Evolutionary conservation across 2,797 vertebrate genomes (phyloP).

Genomic region (Anguilla megastoma): DNA sequence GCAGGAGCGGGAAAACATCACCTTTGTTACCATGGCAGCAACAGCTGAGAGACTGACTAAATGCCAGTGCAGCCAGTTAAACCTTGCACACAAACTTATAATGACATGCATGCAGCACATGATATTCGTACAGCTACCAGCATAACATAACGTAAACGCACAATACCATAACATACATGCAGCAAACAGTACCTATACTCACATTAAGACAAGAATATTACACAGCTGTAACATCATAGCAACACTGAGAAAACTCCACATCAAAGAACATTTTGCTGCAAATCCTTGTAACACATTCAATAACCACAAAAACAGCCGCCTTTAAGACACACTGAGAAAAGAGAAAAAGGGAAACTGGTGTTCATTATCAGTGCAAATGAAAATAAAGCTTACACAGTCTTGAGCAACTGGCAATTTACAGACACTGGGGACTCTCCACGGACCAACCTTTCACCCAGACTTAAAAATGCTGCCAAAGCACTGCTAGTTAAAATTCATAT

Average conservation of each 20-base stretch:
- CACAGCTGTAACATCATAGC: neutral
- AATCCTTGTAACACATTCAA: neutral
- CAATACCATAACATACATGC: neutral
- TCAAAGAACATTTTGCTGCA: neutral
- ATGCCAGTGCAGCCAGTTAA: neutral
- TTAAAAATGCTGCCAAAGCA: neutral
- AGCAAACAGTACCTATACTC: neutral
- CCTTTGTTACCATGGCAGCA: constrained; percentile 53
- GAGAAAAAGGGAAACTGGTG: neutral
- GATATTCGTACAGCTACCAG: neutral
- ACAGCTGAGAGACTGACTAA: constrained; percentile 27
- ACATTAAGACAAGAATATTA: neutral
- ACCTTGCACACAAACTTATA: neutral
- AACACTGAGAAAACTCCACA: neutral
- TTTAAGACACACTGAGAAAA: neutral
- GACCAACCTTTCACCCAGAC: neutral
- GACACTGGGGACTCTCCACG: neutral
- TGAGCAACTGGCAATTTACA: neutral
- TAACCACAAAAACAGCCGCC: neutral
- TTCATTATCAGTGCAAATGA: neutral
- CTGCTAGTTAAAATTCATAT: neutral
- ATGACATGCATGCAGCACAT: neutral
- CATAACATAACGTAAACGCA: neutral
- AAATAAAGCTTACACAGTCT: neutral
- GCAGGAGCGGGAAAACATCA: constrained; percentile 40